A percentile compares a stretch with the other conserved stretches of the same genome.
phyloP scores from a whole-genome alignment of 2,888 invertebrate species.

The Caenorhabditis panamensis region DNA sequence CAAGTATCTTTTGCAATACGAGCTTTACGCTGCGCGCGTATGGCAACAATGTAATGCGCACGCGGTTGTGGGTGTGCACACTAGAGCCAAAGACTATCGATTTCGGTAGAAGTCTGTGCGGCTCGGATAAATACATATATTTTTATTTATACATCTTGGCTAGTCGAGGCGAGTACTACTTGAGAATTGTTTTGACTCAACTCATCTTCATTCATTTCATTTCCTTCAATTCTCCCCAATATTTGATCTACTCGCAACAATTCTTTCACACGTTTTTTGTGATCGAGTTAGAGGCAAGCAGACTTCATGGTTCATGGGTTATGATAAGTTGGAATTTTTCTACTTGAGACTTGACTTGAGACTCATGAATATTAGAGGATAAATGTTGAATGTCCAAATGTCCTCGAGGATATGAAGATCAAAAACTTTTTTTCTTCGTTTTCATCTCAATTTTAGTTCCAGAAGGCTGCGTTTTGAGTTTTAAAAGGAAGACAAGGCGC shows the following conservation, averaged over 20 bases:
- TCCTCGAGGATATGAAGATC: too few species aligned
- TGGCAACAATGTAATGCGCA: conserved; percentile 55
- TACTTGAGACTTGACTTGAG: too few species aligned
- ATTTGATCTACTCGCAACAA: conserved; percentile 45
- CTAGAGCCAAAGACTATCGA: conserved; percentile 35
- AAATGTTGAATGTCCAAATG: too few species aligned
- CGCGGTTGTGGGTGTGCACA: conserved; percentile 17
- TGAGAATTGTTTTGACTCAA: conserved; percentile 54
- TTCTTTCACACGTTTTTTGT: conserved; percentile 38
- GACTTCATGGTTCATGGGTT: too few species aligned
- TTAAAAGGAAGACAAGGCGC: background rate
- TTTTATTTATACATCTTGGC: conserved; percentile 35
- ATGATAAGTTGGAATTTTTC: too few species aligned
- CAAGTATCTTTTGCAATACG: conserved; percentile 55
- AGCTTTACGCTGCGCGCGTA: conserved; percentile 16
- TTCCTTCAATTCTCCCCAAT: conserved; percentile 4
- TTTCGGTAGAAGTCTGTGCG: background rate
- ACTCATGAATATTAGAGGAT: conserved; percentile 19
- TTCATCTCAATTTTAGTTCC: too few species aligned
- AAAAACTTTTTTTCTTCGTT: background rate
- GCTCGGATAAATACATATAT: background rate
- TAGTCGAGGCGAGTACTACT: conserved; percentile 8
- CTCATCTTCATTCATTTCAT: too few species aligned
- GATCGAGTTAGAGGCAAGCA: too few species aligned
- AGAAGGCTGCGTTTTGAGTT: conserved; percentile 31